Base-by-base conservation (phyloP, 1,140 invertebrate species). In the Plodia interpunctella region DNA sequence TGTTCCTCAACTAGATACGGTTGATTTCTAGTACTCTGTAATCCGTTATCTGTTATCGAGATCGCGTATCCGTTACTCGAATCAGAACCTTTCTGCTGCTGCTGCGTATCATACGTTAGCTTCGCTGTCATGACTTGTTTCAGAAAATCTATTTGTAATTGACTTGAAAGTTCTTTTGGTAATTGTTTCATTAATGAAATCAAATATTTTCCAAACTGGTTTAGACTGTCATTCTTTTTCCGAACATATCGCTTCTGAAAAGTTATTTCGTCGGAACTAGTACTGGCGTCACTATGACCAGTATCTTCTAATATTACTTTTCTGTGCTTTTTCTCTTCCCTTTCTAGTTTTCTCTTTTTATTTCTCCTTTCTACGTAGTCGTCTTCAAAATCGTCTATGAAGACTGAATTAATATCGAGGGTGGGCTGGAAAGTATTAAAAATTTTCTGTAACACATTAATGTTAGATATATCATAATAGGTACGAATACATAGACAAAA, bases 131-230 rank as follows among this genome's bases (percentile, higher is more conserved):
- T 59, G 9, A 68, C 58, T 17, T 72, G 63, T 44, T 68, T 72
- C n/a, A 68, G 50, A 21, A 72, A 66, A 15, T 68, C 69, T 8
- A 53, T 38, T 57, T 72, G 69, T 9, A 72, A 35, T 5, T 55
- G 53, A 52, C 61, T 65, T 2, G 66, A 72, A 0, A 60, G 30
- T 10, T 59, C 30, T 55, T 60, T 60, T 2, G 69, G 69, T 18
- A 72, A 49, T 15, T 72, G 52, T 60, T 51, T 68, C 38, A 72
- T 35, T 44, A 68, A 32, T 0, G 63, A 60, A 0, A 60, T 58
- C 11, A 72, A 13, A 49, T 71, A 71, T 52, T 68, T 64, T 5
- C 62, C 69, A 54, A 72, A 72, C n/a, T 61, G 32, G 18, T 72
- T 59, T 4, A 66, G 6, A n/a, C 30, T 60, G 13, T 65, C 59